A percentile compares a stretch with the other conserved stretches of the same genome.
Evolutionary conservation across 2,797 vertebrate species (phyloP).

Genomic region (Melanotaenia maccullochi): DNA sequence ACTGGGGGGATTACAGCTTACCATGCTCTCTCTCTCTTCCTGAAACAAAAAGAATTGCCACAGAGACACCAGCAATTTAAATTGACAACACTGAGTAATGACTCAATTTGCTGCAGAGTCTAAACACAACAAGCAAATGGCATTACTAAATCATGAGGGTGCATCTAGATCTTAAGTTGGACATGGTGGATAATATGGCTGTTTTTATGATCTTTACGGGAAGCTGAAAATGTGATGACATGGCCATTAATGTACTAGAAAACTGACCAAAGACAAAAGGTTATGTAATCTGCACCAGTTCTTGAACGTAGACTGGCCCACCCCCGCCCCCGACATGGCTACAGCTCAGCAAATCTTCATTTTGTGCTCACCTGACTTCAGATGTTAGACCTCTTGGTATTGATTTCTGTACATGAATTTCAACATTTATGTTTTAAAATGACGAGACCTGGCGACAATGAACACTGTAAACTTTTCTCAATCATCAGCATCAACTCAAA

Average conservation of each 20-base stretch:
- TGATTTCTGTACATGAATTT: background rate
- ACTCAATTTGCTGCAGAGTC: slow-evolving; percentile 79
- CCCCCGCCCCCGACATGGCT: no score
- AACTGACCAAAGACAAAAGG: no score
- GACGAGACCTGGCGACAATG: background rate
- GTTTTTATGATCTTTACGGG: slow-evolving; percentile 38
- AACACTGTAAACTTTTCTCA: background rate
- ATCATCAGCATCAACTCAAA: background rate
- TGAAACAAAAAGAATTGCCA: slow-evolving; percentile 79
- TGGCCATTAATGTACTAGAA: background rate
- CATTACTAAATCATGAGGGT: slow-evolving; percentile 79
- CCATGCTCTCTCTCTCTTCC: slow-evolving; percentile 63
- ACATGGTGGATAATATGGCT: slow-evolving; percentile 54
- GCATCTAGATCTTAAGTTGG: slow-evolving; percentile 64
- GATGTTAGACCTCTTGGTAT: background rate
- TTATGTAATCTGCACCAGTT: no score
- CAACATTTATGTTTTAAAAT: background rate
- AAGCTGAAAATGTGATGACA: background rate
- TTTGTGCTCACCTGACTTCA: background rate
- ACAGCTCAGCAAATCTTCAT: background rate
- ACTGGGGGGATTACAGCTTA: slow-evolving; percentile 74
- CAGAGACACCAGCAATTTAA: slow-evolving; percentile 78
- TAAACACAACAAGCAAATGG: slow-evolving; percentile 79
- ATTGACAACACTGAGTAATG: slow-evolving; percentile 81
- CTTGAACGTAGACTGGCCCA: background rate